These are phyloP conservation scores for Schrankia costaestrigalis DNA, from an alignment of 2,888 invertebrate species.

Conservation along the genomic window DNA sequence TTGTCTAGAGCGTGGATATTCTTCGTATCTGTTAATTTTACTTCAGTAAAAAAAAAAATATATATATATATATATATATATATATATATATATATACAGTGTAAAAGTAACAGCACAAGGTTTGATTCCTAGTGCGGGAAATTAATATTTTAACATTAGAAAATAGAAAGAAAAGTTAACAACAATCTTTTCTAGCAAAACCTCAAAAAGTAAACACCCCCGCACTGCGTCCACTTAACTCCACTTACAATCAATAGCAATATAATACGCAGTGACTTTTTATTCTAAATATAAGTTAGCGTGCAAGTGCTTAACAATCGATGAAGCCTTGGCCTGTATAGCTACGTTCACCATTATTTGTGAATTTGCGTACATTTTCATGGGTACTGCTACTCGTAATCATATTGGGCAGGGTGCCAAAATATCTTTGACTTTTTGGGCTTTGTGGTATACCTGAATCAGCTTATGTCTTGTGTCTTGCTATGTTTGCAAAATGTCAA, in stretches of 20 bases:
- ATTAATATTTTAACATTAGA: too few species aligned
- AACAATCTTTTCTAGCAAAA: conserved; percentile 2
- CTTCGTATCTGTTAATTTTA: too few species aligned
- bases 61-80: too few species aligned
- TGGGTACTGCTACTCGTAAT: conserved; percentile 14
- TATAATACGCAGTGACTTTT: conserved; percentile 16
- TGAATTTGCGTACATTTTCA: conserved; percentile 32
- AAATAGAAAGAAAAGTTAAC: neutral
- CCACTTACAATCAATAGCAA: conserved; percentile 29
- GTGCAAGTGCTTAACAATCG: conserved; percentile 55
- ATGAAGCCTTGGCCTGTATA: conserved; percentile 64
- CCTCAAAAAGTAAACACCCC: conserved; percentile 9
- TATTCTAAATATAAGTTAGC: conserved; percentile 55
- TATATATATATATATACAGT: too few species aligned
- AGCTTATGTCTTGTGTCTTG: too few species aligned
- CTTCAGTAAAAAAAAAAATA: too few species aligned
- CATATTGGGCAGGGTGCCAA: conserved; percentile 17
- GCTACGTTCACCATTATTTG: conserved; percentile 38
- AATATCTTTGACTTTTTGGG: neutral
- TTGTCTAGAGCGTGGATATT: too few species aligned
- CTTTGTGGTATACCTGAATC: too few species aligned
- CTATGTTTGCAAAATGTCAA: too few species aligned
- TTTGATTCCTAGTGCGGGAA: too few species aligned
- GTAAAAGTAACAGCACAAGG: too few species aligned
- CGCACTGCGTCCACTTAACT: conserved; percentile 26